Evolutionary conservation across 2,888 invertebrate species (phyloP), one percentile per base, ranked within the genome.

Genomic region (Volucella bombylans): DNA sequence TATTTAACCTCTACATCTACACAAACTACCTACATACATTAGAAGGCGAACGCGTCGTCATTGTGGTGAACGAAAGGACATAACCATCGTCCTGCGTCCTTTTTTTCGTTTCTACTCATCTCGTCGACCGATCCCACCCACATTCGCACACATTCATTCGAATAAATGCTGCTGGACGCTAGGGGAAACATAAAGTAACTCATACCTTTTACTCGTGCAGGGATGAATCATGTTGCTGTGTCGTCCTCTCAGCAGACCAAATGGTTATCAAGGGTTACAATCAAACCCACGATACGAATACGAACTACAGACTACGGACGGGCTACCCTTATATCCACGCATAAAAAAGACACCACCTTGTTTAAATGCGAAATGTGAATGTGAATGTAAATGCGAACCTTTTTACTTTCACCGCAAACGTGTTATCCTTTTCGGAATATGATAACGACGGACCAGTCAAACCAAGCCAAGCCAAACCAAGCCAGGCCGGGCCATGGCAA

Each of bases 201-300:
- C 79, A 74, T 65, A 41, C 65, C 61, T 65, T 15, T 41, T 74
- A 39, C 54, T 57, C 23, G 52, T 65, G 1, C 52, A 12, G 47
- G 38, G 69, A 18, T 69, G 50, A 31, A 31, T 31, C 31, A 31
- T 31, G 6, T 31, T 31, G 6, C 31, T 31, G 64, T 74, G 54
- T 54, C 55, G 45, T 52, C 52, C 43, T 49, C 14, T 18, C 45
- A 14, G 67, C 61, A 76, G 74, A 76, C 85, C 85, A 76, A 85
- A 81, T 77, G 85, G 81, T 72, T 85, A 85, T 85, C 85, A 76
- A 72, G 85, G 85, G 81, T 85, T 85, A 85, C 67, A 85, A 85
- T 85, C 83, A 80, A 69, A 81, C 76, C 50, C 55, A 59, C 57
- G 67, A 67, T 55, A 38, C 41, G 39, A 54, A 31, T 31, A 31